Conservation (phyloP, 2,888 invertebrate genomes). For the Cataglyphis cursor region DNA sequence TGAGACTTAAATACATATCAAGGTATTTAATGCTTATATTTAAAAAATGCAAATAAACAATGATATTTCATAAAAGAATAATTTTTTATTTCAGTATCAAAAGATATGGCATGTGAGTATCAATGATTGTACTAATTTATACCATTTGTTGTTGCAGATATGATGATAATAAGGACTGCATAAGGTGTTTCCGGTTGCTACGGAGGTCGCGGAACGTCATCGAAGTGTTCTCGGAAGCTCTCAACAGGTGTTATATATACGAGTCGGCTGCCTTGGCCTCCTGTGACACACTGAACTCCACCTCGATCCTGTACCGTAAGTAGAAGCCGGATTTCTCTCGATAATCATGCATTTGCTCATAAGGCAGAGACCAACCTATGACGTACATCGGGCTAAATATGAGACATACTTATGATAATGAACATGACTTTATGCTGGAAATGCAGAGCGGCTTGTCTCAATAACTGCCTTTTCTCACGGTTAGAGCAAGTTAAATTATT, state of each 20-base stretch:
- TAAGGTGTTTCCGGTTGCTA: conserved; percentile 89
- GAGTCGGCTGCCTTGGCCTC: conserved; percentile 89
- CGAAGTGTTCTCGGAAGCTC: conserved; percentile 89
- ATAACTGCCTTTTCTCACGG: conserved; percentile 40
- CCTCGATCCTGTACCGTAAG: conserved; percentile 89
- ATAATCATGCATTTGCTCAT: neutral
- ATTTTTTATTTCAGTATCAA: neutral
- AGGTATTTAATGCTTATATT: neutral
- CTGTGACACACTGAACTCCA: conserved; percentile 86
- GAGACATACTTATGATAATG: conserved; percentile 32
- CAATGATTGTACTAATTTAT: conserved; percentile 4
- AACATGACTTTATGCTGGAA: conserved; percentile 6
- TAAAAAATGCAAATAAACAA: neutral
- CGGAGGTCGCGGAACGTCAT: conserved; percentile 89
- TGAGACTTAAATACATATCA: neutral
- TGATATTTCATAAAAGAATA: neutral
- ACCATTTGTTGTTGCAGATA: conserved; percentile 83
- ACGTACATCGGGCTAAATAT: conserved; percentile 10
- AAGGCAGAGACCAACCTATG: conserved; percentile 5
- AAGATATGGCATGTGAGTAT: neutral
- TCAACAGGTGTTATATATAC: conserved; percentile 89
- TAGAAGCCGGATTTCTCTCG: conserved; percentile 66
- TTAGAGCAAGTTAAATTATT: neutral
- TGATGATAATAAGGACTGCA: conserved; percentile 88
- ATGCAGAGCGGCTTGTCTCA: conserved; percentile 20